Conservation (phyloP, 2,113 vertebrate genomes). For the Mormoops blainvillei region DNA sequence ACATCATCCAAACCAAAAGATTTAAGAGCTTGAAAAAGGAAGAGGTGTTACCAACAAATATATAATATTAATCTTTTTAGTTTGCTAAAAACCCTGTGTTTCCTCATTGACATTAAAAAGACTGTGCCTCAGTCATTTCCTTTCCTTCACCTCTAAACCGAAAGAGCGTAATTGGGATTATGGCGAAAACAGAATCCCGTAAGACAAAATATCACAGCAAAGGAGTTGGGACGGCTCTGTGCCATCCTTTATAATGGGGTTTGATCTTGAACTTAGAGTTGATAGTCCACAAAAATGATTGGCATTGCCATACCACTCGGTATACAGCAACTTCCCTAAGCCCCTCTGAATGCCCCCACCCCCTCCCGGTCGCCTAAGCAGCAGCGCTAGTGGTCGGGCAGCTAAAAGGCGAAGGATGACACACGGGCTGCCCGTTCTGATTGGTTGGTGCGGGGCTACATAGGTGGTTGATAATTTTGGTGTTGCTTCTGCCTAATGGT, state of each 20-base stretch:
- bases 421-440: neutral
- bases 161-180: neutral
- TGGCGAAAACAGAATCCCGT: neutral
- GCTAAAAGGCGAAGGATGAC: neutral
- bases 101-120: neutral
- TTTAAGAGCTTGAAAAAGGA: neutral
- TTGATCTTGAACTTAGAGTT: neutral
- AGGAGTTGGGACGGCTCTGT: neutral
- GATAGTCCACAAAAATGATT: neutral
- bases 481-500: neutral
- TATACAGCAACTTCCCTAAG: neutral
- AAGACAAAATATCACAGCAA: neutral
- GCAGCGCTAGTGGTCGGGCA: neutral
- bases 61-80: neutral
- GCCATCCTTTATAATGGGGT: neutral
- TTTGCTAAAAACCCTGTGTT: neutral
- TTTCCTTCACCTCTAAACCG: neutral
- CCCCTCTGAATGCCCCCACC: neutral
- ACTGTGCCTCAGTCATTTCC: neutral
- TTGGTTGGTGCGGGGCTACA: neutral
- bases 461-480: neutral
- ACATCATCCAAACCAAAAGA: neutral
- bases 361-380: neutral
- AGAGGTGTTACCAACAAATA: neutral
- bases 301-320: neutral